Evolutionary conservation across 2,113 vertebrate species (phyloP), one percentile per base, ranked within the genome.

Genomic region (Calypte anna): DNA sequence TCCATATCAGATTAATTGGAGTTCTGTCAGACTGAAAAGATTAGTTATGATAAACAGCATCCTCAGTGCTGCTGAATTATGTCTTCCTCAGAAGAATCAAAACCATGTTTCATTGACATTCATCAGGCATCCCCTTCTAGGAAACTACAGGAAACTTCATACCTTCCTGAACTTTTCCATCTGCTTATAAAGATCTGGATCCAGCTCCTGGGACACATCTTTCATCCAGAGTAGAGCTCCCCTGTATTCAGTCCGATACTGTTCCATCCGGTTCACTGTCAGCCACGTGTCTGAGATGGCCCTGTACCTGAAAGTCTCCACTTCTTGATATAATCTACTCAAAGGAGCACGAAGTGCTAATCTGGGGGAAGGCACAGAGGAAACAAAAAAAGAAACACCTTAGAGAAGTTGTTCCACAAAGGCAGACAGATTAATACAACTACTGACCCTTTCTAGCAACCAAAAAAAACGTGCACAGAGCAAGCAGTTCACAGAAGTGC

Each of bases 91-190:
- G 54, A 96, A 91, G 64, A 93, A 94, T 54, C 86, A 88, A 93
- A 94, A 72, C 63, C 89, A 96, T 9, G 53, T 53, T 85, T 91
- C 79, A 82, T 31, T 85, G 76, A 51, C 75, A 95, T 81, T 84
- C 31, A 91, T 59, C 53, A 96, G 75, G 74, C 72, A 83, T 51
- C 23, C 20, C 77, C 28, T 66, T 82, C 72, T 8, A 88, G 55
- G 46, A 95, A 82, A 64, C 31, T 40, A 57, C 25, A 73, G 16
- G 64, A 95, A 95, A 91, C 24, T 20, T 59, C 98, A 36, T 97
- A 99, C 99, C 99, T 99, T 99, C 76, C 99, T 98, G 95, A 99
- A 99, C 92, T 99, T 99, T 96, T 99, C 99, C 99, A 99, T 99
- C 97, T 99, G 99, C 81, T 99, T 99, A 83, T 98, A 98, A 17